These are phyloP conservation scores for Elysia crispata DNA, from an alignment of 2,888 invertebrate genomes.

Conservation along the genomic window DNA sequence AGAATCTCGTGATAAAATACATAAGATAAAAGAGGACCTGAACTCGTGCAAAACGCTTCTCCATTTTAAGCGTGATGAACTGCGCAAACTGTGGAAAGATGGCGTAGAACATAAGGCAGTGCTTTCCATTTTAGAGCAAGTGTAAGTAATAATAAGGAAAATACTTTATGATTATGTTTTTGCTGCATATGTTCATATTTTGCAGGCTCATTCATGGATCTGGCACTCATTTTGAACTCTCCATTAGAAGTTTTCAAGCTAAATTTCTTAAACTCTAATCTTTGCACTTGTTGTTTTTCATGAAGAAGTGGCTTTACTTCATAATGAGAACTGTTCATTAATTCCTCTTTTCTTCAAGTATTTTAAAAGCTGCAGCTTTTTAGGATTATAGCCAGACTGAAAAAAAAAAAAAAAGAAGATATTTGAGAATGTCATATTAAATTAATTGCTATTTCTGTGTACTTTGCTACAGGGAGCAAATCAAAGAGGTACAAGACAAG, in stretches of 20 bases:
- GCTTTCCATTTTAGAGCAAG: conserved; percentile 91
- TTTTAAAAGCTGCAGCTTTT: neutral
- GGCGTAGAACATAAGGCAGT: conserved; percentile 97
- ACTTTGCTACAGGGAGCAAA: conserved; percentile 82
- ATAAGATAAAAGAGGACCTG: conserved; percentile 88
- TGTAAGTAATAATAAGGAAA: conserved; percentile 81
- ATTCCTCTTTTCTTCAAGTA: neutral
- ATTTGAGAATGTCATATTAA: no score
- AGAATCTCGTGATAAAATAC: conserved; percentile 80
- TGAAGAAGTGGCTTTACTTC: neutral
- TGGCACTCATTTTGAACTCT: no score
- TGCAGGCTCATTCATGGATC: no score
- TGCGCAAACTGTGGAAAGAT: conserved; percentile 95
- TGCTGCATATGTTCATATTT: neutral
- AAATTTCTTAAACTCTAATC: neutral
- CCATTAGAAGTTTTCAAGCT: no score
- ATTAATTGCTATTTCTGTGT: no score
- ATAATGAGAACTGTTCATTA: neutral
- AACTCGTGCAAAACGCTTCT: conserved; percentile 90
- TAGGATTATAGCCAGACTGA: no score
- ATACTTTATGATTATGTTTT: neutral
- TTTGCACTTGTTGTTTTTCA: neutral
- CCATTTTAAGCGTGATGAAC: conserved; percentile 93
- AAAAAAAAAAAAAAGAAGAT: no score
- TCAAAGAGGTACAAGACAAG: conserved; percentile 86